Evolutionary conservation across 2,113 vertebrate species (phyloP).

Genomic region (Pithys albifrons): DNA sequence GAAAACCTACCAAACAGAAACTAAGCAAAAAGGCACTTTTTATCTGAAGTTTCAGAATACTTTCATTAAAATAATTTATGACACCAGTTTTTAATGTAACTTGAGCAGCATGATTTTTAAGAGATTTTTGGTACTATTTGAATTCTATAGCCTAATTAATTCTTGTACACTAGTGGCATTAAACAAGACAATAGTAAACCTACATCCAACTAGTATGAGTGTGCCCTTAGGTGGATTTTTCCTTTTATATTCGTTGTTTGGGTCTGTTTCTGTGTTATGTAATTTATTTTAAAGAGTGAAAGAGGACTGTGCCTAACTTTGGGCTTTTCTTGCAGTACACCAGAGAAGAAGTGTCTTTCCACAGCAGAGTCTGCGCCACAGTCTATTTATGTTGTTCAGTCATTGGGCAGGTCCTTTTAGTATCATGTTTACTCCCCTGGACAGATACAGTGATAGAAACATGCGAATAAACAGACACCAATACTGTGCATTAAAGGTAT

Average conservation of each 20-base stretch:
- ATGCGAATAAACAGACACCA: slow-evolving; percentile 99
- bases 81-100: neutral
- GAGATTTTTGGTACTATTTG: neutral
- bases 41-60: neutral
- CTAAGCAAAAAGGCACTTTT: neutral
- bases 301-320: neutral
- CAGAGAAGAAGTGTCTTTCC: slow-evolving; percentile 97
- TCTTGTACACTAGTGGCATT: neutral
- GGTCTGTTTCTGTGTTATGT: neutral
- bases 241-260: neutral
- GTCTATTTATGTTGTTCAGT: slow-evolving; percentile 98
- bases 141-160: neutral
- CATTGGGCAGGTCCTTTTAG: slow-evolving; percentile 99
- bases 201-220: neutral
- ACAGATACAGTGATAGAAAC: slow-evolving; percentile 98
- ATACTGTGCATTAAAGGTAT: slow-evolving; percentile 98
- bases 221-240: neutral
- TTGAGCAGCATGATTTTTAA: neutral
- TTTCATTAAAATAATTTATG: neutral
- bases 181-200: neutral
- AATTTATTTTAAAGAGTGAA: neutral
- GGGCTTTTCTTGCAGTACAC: slow-evolving; percentile 82
- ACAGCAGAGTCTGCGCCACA: slow-evolving; percentile 97
- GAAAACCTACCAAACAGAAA: neutral
- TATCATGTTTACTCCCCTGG: slow-evolving; percentile 99